Base-by-base conservation (phyloP, 2,888 invertebrate species). In the Lasiommata megera region DNA sequence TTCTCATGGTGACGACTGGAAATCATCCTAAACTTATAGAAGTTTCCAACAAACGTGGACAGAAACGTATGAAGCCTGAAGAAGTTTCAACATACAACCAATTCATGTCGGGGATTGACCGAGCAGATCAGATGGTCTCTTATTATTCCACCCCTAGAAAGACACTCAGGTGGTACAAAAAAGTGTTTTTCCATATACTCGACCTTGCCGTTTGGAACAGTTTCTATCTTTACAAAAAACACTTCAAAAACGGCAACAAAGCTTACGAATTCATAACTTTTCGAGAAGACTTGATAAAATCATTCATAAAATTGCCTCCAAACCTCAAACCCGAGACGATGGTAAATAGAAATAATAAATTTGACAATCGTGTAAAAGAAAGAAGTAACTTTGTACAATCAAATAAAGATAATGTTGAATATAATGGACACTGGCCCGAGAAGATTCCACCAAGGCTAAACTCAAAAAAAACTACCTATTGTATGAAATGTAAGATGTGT, bases 401-500 rank as follows among this genome's bases (percentile, higher is more conserved):
- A 31, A 8, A 31, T 6, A 7, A 6, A 6, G 3, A 3, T 31
- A 8, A 1, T 6, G 7, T 9, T 9, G 31, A 31, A 31, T 6
- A 31, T 59, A 41, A 58, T 43, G 38, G 14, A 7, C 66, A 67
- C 51, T 67, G 65, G 64, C 65, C 65, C 14, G 60, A 58, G 46
- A 62, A 51, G 57, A 61, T 64, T 36, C 11, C 17, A 57, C 43
- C 61, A 54, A 46, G 47, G 41, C 53, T 53, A 17, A 54, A 37
- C 31, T 50, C 43, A 36, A 57, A 52, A 34, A 58, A 63, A 55
- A 61, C 63, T 43, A 56, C 47, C 55, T 58, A 55, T 29, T 66
- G 64, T 37, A 53, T 67, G 16, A 64, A 62, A 48, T 68, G 66
- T 50, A 54, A 56, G 54, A 63, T 67, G 37, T 66, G 68, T 59